Conservation (phyloP, 2,113 vertebrate genomes). For the Anhinga anhinga region DNA sequence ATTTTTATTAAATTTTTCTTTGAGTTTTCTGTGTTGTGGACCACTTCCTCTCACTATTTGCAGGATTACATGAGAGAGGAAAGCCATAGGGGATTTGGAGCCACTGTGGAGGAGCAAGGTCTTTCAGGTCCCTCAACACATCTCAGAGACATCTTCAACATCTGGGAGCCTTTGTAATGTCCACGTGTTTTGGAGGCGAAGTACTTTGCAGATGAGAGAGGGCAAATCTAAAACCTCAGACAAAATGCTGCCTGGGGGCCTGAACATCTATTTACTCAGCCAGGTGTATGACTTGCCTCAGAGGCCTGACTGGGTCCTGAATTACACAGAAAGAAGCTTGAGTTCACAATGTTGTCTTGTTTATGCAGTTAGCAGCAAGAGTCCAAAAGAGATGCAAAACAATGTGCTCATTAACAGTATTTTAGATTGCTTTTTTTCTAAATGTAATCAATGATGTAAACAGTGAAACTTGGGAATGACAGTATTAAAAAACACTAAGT, state of each 20-base stretch:
- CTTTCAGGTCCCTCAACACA: neutral
- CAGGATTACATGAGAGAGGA: neutral
- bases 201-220: neutral
- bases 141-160: neutral
- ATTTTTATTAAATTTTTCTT: neutral
- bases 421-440: neutral
- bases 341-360: neutral
- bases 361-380: neutral
- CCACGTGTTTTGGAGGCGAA: neutral
- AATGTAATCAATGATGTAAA: neutral
- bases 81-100: neutral
- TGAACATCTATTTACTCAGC: neutral
- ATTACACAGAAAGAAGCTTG: neutral
- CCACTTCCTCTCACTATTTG: neutral
- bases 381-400: neutral
- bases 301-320: neutral
- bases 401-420: neutral
- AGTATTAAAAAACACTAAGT: neutral
- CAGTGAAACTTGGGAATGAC: neutral
- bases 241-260: neutral
- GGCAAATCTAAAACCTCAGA: neutral
- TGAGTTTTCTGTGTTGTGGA: neutral
- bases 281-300: neutral
- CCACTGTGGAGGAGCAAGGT: neutral
- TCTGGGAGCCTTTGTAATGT: neutral